Percentiles rank a stretch among this genome's conserved stretches.
These are phyloP conservation scores for Ceryle rudis DNA, from an alignment of 2,797 vertebrate genomes.

Conservation along the genomic window DNA sequence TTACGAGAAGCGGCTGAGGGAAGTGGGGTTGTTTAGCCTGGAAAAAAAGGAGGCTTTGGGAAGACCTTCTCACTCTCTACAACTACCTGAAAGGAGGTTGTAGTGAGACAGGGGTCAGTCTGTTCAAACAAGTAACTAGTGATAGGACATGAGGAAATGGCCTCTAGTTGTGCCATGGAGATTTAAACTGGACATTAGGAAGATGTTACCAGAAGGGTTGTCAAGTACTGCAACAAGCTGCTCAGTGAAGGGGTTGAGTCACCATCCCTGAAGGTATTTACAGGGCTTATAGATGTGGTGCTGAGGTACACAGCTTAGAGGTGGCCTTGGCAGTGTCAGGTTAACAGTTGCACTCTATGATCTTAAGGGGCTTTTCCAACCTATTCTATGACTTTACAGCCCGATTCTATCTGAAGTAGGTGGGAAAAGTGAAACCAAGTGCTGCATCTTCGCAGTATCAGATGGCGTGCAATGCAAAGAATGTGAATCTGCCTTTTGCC, in stretches of 20 bases:
- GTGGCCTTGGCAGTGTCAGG: neutral
- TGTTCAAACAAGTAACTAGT: too few relatives aligned
- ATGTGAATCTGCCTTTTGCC: neutral
- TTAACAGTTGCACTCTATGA: neutral
- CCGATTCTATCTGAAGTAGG: neutral
- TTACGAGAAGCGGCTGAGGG: too few relatives aligned
- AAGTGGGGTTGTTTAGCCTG: neutral
- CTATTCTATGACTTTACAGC: neutral
- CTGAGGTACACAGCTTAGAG: neutral
- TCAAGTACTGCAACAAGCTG: neutral
- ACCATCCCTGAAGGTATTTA: neutral
- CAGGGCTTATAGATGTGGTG: rapidly evolving
- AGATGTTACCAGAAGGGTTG: neutral
- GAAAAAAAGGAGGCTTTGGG: neutral
- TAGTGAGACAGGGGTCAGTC: neutral
- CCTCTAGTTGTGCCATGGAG: neutral
- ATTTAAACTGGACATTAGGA: neutral
- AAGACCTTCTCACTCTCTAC: neutral
- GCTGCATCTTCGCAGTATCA: too few relatives aligned
- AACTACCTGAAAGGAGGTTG: neutral
- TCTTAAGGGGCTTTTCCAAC: neutral
- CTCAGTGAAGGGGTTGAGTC: neutral
- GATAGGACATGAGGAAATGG: neutral
- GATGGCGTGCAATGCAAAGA: neutral
- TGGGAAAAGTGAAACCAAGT: neutral